Evolutionary conservation across 2,888 invertebrate species (phyloP), one percentile per base, ranked within the genome.

Genomic region (Erebia aethiops): DNA sequence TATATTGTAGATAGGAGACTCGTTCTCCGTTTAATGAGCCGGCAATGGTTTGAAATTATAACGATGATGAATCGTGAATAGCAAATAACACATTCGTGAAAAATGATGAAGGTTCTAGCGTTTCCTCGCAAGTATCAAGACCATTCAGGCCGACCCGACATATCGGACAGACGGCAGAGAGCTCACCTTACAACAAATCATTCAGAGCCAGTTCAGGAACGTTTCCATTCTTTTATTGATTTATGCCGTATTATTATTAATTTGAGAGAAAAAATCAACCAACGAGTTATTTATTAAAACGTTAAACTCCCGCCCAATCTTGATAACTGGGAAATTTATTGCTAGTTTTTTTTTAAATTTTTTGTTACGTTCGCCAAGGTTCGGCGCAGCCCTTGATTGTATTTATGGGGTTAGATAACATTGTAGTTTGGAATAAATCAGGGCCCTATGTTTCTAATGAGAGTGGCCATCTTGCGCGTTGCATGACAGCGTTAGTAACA

Each of bases 171-270:
- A 86, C 87, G 85, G 87, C 84, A 82, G 85, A 69, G 60, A 41
- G 85, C 88, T 89, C 88, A 85, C 89, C 91, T 90, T 90, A 91
- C 90, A 87, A 92, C 92, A 93, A 92, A 93, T 93, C 92, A 92
- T 92, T 92, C 92, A 90, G 82, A 82, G 82, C 86, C 87, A 81
- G 84, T 83, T 86, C 87, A 84, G 87, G 87, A 88, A 88, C 84
- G 87, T 87, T 91, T 89, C 90, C 91, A 92, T 91, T 91, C 91
- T 88, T 88, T 87, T 88, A 90, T 92, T 93, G 92, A 92, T 92
- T 92, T 93, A 92, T 92, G 88, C 86, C 87, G 83, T 86, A 90
- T 91, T 92, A 92, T 91, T 93, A 92, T 91, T 92, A 92, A 90
- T 91, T 89, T 84, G 83, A 86, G 82, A 41, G 57, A 80, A 79